These are phyloP conservation scores for Parazoanthus atlanticus DNA, from an alignment of 92 coral and sea anemone genomes.

Conservation along the genomic window DNA sequence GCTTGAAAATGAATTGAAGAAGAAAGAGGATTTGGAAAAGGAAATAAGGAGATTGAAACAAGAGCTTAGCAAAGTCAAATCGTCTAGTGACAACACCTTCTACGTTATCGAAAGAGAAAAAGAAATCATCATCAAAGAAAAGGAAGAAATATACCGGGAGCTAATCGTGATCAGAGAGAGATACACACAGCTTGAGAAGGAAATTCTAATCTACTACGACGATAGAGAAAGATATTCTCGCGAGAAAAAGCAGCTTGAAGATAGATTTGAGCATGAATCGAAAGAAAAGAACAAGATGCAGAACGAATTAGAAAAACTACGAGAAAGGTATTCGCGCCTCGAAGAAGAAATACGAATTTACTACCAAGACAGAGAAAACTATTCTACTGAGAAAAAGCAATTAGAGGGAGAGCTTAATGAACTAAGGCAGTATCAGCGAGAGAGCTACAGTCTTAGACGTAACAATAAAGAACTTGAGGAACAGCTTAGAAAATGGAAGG, in stretches of 20 bases:
- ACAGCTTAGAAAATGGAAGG: slow-evolving; percentile 64
- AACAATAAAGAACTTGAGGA: slow-evolving; percentile 55
- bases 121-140: slow-evolving; percentile 42
- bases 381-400: slow-evolving; percentile 24
- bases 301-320: slow-evolving; percentile 27
- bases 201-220: slow-evolving; percentile 33
- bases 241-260: slow-evolving; percentile 32
- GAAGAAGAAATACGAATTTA: slow-evolving; percentile 43
- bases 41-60: slow-evolving; percentile 48
- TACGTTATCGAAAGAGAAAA: slow-evolving; percentile 41
- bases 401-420: slow-evolving; percentile 10
- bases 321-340: slow-evolving; percentile 37
- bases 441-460: not conserved
- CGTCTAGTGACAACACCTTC: slow-evolving; percentile 17
- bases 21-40: not conserved
- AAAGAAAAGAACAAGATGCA: slow-evolving; percentile 44
- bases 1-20: slow-evolving; percentile 31
- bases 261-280: not conserved
- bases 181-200: slow-evolving; percentile 62
- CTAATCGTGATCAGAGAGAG: slow-evolving; percentile 63
- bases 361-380: slow-evolving; percentile 39
- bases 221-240: slow-evolving; percentile 36
- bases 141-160: slow-evolving; percentile 67
- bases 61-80: slow-evolving; percentile 24
- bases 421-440: slow-evolving; percentile 15